These are phyloP conservation scores for Vulpes lagopus DNA, from an alignment of 2,113 vertebrate species.

Conservation along the genomic window DNA sequence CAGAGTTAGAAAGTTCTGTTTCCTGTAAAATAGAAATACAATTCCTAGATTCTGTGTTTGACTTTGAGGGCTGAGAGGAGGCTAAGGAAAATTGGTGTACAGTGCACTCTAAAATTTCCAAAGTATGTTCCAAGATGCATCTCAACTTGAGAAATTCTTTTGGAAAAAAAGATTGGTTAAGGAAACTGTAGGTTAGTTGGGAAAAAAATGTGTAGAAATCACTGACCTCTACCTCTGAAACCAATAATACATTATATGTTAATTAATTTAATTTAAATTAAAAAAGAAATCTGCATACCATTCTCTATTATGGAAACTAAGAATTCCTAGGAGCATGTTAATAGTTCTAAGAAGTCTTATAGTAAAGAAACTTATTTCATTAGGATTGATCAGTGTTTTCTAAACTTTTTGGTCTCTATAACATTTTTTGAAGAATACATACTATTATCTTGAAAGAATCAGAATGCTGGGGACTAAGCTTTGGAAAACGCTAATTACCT, in stretches of 20 bases:
- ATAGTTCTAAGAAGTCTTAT: not conserved
- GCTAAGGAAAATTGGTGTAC: constrained; percentile 25
- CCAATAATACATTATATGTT: too few relatives aligned
- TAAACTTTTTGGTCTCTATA: not conserved
- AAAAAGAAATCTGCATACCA: not conserved
- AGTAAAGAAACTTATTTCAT: not conserved
- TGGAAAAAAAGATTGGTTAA: constrained; percentile 55
- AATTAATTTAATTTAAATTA: too few relatives aligned
- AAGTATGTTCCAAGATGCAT: not conserved
- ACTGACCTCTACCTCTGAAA: too few relatives aligned
- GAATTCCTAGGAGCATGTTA: not conserved
- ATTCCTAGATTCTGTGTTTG: constrained; percentile 28
- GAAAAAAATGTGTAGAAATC: not conserved
- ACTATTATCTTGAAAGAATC: constrained; percentile 16
- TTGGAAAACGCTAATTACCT: not conserved
- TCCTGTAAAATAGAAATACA: constrained; percentile 17
- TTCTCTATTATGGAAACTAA: not conserved
- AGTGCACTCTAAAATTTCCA: not conserved
- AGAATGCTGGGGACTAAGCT: not conserved
- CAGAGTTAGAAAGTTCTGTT: not conserved
- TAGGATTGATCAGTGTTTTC: constrained; percentile 20
- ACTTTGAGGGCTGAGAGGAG: not conserved
- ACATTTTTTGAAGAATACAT: not conserved
- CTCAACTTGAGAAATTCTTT: not conserved
- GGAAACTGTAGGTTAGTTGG: not conserved